These are phyloP conservation scores for Phorcus lineatus DNA, from an alignment of 2,888 invertebrate species.

Conservation along the genomic window DNA sequence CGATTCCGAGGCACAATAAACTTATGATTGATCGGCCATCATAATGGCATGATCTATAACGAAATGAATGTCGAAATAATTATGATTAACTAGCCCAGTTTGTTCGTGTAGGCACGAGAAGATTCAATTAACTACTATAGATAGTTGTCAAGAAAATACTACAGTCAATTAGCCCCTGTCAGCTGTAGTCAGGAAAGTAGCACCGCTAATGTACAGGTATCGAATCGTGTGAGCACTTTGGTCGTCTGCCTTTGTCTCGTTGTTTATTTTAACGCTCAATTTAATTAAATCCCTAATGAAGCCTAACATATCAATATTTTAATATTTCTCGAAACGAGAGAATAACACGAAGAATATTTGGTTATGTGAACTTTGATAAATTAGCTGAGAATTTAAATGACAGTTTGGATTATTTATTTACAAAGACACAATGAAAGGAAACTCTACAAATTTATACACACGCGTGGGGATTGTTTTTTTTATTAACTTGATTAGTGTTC, in stretches of 20 bases:
- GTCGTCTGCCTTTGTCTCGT: too few relatives aligned
- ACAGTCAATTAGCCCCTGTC: background rate
- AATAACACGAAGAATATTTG: too few relatives aligned
- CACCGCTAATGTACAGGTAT: background rate
- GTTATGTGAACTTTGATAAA: too few relatives aligned
- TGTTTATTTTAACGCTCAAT: background rate
- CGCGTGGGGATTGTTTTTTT: too few relatives aligned
- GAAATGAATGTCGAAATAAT: conserved; percentile 8
- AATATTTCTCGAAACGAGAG: too few relatives aligned
- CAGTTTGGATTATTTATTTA: too few relatives aligned
- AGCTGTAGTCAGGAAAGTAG: background rate
- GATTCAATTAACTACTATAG: conserved; percentile 4
- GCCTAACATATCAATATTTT: background rate
- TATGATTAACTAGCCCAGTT: background rate
- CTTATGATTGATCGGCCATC: background rate
- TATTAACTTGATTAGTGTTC: too few relatives aligned
- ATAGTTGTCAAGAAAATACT: background rate
- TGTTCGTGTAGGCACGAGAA: conserved; percentile 4
- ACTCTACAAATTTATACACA: too few relatives aligned
- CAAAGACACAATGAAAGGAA: too few relatives aligned
- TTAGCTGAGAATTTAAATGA: too few relatives aligned
- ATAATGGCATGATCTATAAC: background rate
- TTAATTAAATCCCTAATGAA: background rate
- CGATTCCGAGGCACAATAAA: too few relatives aligned
- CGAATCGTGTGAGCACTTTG: background rate